These are phyloP conservation scores for Scaptomyza parva DNA, from an alignment of 2,888 invertebrate species.

Conservation along the genomic window DNA sequence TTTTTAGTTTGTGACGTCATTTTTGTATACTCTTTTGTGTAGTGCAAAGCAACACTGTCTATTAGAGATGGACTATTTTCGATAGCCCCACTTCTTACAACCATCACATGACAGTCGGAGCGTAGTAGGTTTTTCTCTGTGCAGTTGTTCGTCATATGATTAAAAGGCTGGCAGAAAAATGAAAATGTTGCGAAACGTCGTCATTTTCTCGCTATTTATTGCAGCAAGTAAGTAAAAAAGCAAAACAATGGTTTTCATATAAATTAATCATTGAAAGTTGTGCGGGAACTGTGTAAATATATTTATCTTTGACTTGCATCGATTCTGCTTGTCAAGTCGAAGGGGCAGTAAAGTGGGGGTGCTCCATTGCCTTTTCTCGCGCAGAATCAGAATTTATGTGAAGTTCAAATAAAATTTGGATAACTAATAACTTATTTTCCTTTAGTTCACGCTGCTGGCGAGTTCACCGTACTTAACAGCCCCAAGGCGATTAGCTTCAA, in stretches of 20 bases:
- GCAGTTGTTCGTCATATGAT: slow-evolving; percentile 84
- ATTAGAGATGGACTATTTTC: slow-evolving; percentile 34
- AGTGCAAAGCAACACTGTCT: slow-evolving; percentile 1
- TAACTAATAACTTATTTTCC: background rate
- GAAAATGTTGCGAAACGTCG: slow-evolving; percentile 81
- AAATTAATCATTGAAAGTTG: background rate
- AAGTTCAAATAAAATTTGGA: background rate
- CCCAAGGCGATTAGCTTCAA: slow-evolving; percentile 89
- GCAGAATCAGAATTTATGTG: slow-evolving; percentile 45
- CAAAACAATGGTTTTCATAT: background rate
- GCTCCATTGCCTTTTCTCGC: slow-evolving; percentile 38
- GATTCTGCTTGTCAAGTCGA: slow-evolving; percentile 31
- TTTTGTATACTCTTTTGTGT: background rate
- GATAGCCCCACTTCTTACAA: slow-evolving; percentile 40
- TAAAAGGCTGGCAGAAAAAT: slow-evolving; percentile 70
- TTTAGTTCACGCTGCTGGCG: slow-evolving; percentile 84
- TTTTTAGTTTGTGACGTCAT: slow-evolving; percentile 25
- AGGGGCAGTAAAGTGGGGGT: slow-evolving; percentile 14
- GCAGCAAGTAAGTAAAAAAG: slow-evolving; percentile 82
- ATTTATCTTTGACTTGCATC: slow-evolving; percentile 27
- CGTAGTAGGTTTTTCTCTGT: slow-evolving; percentile 66
- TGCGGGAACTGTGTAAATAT: slow-evolving; percentile 15
- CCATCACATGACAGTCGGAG: slow-evolving; percentile 76
- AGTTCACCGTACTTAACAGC: slow-evolving; percentile 89
- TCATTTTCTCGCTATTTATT: slow-evolving; percentile 80